Base-by-base conservation (phyloP, 2,113 vertebrate genomes). In the Ahaetulla prasina region DNA sequence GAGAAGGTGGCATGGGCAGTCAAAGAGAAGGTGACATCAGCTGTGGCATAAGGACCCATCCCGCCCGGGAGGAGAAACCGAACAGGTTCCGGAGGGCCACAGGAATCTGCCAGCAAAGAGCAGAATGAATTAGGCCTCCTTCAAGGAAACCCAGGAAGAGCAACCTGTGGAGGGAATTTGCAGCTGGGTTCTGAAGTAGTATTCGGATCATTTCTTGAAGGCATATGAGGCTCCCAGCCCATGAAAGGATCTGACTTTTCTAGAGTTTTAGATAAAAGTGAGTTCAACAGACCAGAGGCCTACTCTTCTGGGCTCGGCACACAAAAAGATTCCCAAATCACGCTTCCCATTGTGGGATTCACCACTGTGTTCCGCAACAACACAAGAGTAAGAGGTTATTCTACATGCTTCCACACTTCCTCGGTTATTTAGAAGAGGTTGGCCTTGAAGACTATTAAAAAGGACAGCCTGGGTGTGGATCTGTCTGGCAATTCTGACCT, bases 41-140 rank as follows among this genome's bases (percentile, higher is more conserved):
- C 80, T 1, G 92, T 87, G 88, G 92, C 74, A 1, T 87, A 54
- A 0, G 30, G 43, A 3, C 23, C 92, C 50, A 92, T 43, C 7
- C 94, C 92, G 0, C 94, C 92, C 0, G 43, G 85, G 27, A 94
- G 85, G 22, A 60, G 94, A n/a, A 93, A 88, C n/a, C 23, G 23
- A 14, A 84, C 54, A 5, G 85, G 39, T 27, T 91, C 80, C 0
- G 53, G 90, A 0, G 54, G 90, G 10, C 53, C 68, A 85, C 94
- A 94, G 35, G 50, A 87, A 84, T 87, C 94, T 94, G 92, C 18
- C 52, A 55, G 87, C 3, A 86, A 4, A 80, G 74, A 80, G 8
- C 74, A 80, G 18, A 39, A 22, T 9, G 35, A 80, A 80, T 43
- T 80, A 43, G 68, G 18, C 74, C 74, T 22, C 74, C 18, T 43